A percentile compares a stretch with the other conserved stretches of the same genome.
phyloP scores from a whole-genome alignment of 2,888 invertebrate genomes.

The Parthenolecanium corni region DNA sequence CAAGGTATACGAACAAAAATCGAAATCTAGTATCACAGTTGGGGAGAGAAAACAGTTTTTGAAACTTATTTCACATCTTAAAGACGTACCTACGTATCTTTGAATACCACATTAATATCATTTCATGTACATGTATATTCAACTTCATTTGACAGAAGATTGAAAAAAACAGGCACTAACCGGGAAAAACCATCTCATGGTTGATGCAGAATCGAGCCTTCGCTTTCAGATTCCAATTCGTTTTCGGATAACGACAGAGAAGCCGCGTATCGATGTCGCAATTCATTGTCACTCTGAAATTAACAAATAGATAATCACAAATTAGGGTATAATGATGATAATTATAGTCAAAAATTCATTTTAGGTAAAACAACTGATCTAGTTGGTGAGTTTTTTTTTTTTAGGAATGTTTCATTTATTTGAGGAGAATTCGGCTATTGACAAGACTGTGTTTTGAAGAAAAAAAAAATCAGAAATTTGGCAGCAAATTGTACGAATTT shows the following conservation, averaged over 20 bases:
- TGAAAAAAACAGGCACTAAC: too few relatives aligned
- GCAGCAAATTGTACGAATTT: too few relatives aligned
- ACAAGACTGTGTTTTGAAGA: neutral
- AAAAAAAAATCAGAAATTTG: too few relatives aligned
- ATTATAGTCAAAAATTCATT: neutral
- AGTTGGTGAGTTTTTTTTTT: neutral
- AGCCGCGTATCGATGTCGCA: slow-evolving; percentile 13
- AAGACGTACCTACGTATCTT: too few relatives aligned
- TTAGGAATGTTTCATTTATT: neutral
- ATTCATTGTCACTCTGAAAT: neutral
- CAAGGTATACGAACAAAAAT: too few relatives aligned
- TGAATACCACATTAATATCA: too few relatives aligned
- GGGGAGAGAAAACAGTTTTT: neutral
- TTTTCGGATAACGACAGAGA: slow-evolving; percentile 64
- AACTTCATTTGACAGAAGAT: too few relatives aligned
- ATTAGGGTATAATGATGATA: neutral
- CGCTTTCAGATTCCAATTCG: slow-evolving; percentile 47
- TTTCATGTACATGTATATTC: too few relatives aligned
- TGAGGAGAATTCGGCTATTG: neutral
- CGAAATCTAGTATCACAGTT: neutral
- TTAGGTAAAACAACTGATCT: neutral
- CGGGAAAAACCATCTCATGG: neutral
- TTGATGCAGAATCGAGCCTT: slow-evolving; percentile 8
- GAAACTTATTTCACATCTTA: neutral
- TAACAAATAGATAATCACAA: neutral